phyloP scores from a whole-genome alignment of 2,113 vertebrate species.

The Galemys pyrenaicus region DNA sequence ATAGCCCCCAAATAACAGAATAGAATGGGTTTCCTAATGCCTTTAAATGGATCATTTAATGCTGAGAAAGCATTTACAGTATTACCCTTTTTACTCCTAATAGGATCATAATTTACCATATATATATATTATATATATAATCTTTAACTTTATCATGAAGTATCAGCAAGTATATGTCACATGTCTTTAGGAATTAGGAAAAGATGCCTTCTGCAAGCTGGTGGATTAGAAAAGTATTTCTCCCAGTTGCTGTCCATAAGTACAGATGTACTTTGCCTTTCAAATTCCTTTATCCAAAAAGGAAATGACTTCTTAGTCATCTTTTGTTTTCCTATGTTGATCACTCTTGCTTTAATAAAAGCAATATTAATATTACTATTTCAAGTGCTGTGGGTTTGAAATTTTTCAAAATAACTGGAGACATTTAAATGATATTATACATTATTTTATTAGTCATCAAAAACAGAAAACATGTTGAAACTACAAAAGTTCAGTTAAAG shows the following conservation, averaged over 20 bases:
- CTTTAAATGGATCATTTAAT: neutral
- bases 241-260: neutral
- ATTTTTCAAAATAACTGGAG: neutral
- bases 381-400: neutral
- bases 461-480: neutral
- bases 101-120: neutral
- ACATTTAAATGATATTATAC: neutral
- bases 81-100: neutral
- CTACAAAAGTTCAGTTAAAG: neutral
- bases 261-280: neutral
- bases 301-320: neutral
- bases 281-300: neutral
- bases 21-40: neutral
- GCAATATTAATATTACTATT: neutral
- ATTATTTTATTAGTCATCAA: neutral
- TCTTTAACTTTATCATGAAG: neutral
- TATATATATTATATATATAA: no score
- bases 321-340: neutral
- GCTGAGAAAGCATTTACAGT: neutral
- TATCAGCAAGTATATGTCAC: neutral
- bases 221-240: neutral
- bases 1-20: neutral
- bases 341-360: neutral
- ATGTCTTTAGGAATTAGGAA: neutral
- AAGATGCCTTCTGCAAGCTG: neutral